Base-by-base conservation (phyloP, 2,888 invertebrate species). In the Bunonema sp. region DNA sequence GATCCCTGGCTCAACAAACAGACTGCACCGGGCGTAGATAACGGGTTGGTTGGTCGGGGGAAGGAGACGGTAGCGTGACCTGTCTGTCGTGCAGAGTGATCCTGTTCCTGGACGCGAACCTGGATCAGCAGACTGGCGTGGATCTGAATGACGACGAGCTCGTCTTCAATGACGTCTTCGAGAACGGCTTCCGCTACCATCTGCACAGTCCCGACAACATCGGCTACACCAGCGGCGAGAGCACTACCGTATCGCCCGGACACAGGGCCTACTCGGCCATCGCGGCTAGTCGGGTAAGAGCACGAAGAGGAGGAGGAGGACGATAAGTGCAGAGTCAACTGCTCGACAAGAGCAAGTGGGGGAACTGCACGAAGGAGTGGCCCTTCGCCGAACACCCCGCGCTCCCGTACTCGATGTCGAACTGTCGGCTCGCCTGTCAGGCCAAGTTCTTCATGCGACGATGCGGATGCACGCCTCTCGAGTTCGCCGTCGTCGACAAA, bases 141-240 rank as follows among this genome's bases (percentile, higher is more conserved):
- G 19, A 20, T 16, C 22, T 26, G 37, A 31, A 29, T 2, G 49
- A 48, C 26, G 41, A 46, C 3, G 43, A 41, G 15, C 52, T 53
- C 5, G 49, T 52, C 2, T 59, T 57, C 37, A 40, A 54, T n/a
- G 54, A 54, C 40, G 50, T 52, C 18, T 56, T 58, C 42, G 61
- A 64, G 38, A 58, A 52, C 35, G 63, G 63, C 5, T 62, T 59
- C 42, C 49, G 61, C 26, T 65, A 52, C 40, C 65, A 52, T 39
- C 52, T 63, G 5, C 60, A 65, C 43, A 46, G 52, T 12, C 44
- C 45, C n/a, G 44, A 53, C 31, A 49, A 49, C 12, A 45, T 58
- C 15, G 57, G 59, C 15, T 55, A 54, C 30, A 31, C 63, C 3
- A 41, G 52, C 5, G 54, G 53, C 7, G 61, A 65, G 42, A 64